Evolutionary conservation across 2,888 invertebrate genomes (phyloP), one percentile per base, ranked within the genome.

Genomic region (Phania funesta): DNA sequence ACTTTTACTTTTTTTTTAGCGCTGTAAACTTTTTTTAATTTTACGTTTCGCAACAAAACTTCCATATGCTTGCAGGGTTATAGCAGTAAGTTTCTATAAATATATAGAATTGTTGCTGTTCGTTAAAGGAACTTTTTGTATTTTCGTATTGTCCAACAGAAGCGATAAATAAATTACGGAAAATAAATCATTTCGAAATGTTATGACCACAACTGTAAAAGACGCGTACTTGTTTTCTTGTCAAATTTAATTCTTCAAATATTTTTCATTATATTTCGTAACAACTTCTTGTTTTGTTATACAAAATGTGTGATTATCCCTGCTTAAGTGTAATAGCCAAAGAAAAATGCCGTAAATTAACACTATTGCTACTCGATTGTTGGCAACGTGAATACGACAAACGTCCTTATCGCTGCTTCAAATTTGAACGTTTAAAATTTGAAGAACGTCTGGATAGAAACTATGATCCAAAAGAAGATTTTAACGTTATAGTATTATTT

Each of bases 341-440:
- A 8, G n/a, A 32, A 41, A 62, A 41, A n/a, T 24, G 50, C 58
- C 77, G 77, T 7, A 6, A 48, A 20, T 73, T 88, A 18, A 85
- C 85, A 0, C 6, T 80, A 0, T 64, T 89, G 18, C 82, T 91
- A 60, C 83, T 91, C 2, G 86, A 88, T 20, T 90, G 89, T 62
- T 91, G 91, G 91, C 90, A 90, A 84, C 87, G 89, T 7, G 90
- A 90, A 85, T 89, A 89, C 65, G 89, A 88, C 60, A 65, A 79
- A 32, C 85, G 89, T 1, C 91, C 91, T 0, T 91, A 88, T 75
- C 29, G 68, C 0, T 48, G 86, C 68, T 89, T 91, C 56, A 76
- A 84, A 64, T 86, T 91, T 52, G 84, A 85, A 26, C 84, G 85
- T n/a, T 71, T 84, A 52, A 85, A 86, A 16, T 90, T 90, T 54